A percentile compares a stretch with the other conserved stretches of the same genome.
These are phyloP conservation scores for Rousettus leschenaultii DNA, from an alignment of 2,113 vertebrate genomes.

Conservation along the genomic window DNA sequence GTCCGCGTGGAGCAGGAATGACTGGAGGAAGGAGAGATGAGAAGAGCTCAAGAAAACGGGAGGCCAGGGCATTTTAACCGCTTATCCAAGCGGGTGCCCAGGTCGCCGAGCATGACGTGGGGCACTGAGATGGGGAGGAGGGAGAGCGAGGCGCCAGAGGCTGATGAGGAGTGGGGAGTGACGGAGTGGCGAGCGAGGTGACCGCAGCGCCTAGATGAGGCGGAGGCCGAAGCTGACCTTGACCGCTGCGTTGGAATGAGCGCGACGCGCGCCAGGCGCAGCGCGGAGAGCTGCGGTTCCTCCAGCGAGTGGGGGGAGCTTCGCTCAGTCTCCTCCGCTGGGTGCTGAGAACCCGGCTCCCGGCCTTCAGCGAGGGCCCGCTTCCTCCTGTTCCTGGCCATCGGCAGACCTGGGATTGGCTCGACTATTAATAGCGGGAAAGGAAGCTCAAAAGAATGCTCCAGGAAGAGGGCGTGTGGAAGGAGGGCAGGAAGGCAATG, in stretches of 20 bases:
- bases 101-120: not conserved
- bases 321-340: not conserved
- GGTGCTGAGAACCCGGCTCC: not conserved
- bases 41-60: not conserved
- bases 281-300: not conserved
- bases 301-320: not conserved
- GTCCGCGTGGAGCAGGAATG: not conserved
- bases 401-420: slow-evolving; percentile 70
- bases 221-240: accelerated
- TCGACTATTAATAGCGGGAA: slow-evolving; percentile 85
- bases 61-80: not conserved
- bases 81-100: not conserved
- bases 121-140: accelerated
- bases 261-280: no score
- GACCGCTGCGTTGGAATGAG: not conserved
- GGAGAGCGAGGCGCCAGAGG: accelerated
- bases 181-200: not conserved
- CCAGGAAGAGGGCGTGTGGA: slow-evolving; percentile 79
- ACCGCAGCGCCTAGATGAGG: not conserved
- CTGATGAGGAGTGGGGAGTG: accelerated
- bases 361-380: not conserved
- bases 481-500: slow-evolving; percentile 32
- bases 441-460: slow-evolving; percentile 84
- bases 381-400: not conserved
- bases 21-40: accelerated